Conservation (phyloP, 2,797 vertebrate genomes). For the Diglossa cyanea region DNA sequence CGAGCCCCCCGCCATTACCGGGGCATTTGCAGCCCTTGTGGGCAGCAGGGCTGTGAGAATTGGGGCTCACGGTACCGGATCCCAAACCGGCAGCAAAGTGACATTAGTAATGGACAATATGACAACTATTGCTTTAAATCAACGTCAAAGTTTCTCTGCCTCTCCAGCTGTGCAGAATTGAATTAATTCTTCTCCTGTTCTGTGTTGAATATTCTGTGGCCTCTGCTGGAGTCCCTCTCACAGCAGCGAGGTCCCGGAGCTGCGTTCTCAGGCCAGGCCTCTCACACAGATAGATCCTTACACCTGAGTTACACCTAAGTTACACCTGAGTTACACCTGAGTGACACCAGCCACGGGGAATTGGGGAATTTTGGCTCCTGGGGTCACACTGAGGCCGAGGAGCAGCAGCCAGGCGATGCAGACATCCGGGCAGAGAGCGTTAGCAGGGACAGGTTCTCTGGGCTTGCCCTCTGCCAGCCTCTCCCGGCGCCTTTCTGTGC, state of each 20-base stretch:
- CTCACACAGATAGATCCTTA: rapidly evolving
- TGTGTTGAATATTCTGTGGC: rapidly evolving
- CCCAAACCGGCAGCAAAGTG: rapidly evolving
- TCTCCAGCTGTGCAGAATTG: rapidly evolving
- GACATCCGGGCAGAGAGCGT: rapidly evolving
- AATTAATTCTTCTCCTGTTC: rapidly evolving
- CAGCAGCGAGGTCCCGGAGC: rapidly evolving
- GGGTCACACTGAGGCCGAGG: rapidly evolving
- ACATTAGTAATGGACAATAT: rapidly evolving
- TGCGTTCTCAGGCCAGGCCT: rapidly evolving
- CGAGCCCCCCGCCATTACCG: rapidly evolving
- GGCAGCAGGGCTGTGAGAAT: rapidly evolving
- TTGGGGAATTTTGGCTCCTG: neutral
- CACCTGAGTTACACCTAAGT: neutral
- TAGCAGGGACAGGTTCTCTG: rapidly evolving
- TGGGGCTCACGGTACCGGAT: rapidly evolving
- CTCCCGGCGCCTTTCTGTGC: rapidly evolving
- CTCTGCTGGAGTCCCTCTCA: neutral
- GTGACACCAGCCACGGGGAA: rapidly evolving
- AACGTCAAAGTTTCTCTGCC: rapidly evolving
- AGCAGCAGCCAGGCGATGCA: neutral
- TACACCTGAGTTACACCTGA: neutral
- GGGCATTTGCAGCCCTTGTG: rapidly evolving
- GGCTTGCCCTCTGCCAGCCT: neutral
- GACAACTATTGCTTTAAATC: neutral